phyloP scores from a whole-genome alignment of 2,797 vertebrate species.

The Choloepus didactylus region DNA sequence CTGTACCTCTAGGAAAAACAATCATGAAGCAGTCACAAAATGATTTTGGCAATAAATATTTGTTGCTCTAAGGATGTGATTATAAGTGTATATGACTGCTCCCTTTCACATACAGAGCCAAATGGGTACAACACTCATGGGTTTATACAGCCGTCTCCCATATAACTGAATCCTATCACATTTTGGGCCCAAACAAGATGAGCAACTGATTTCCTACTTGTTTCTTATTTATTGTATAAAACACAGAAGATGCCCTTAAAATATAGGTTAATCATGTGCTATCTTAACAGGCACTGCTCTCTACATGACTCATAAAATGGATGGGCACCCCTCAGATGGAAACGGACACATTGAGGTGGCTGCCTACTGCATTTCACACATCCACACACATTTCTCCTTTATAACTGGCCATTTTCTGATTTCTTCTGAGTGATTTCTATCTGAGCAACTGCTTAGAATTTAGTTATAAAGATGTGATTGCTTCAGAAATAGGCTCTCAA shows the following conservation, averaged over 20 bases:
- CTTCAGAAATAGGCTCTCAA: constrained; percentile 31
- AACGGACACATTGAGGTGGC: background rate
- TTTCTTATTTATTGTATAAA: constrained; percentile 57
- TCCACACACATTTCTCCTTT: background rate
- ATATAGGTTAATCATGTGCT: background rate
- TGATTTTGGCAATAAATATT: background rate
- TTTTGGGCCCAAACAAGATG: constrained; percentile 32
- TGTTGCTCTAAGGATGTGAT: background rate
- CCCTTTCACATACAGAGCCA: background rate
- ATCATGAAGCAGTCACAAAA: background rate
- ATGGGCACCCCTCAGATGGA: constrained; percentile 15
- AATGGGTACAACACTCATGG: rapidly evolving
- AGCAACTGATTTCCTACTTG: constrained; percentile 56
- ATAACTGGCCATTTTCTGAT: constrained; percentile 19
- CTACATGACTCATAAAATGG: constrained; percentile 3
- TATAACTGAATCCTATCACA: background rate
- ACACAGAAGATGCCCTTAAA: constrained; percentile 22
- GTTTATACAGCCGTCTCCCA: background rate
- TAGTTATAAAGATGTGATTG: constrained; percentile 30
- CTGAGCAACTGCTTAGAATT: constrained; percentile 6
- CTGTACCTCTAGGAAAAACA: background rate
- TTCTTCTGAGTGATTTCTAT: constrained; percentile 55
- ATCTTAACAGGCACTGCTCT: constrained; percentile 25
- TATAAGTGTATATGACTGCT: background rate
- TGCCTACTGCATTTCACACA: constrained; percentile 45